Evolutionary conservation across 2,113 vertebrate genomes (phyloP).

Genomic region (Oplegnathus fasciatus): DNA sequence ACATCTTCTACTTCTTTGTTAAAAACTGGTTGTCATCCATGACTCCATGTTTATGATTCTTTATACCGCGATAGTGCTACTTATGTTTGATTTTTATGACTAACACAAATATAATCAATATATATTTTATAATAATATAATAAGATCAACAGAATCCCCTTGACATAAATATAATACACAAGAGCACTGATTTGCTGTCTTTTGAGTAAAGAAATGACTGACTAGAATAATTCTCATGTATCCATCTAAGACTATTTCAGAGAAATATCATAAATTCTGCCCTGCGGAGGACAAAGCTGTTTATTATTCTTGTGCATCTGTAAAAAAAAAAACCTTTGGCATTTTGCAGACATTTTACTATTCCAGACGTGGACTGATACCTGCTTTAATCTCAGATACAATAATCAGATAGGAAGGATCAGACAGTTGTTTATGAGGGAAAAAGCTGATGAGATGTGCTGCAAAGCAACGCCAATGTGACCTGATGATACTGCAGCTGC

Average conservation of each 20-base stretch:
- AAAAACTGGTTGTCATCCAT: neutral
- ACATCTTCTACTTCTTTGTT: neutral
- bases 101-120: too few species aligned
- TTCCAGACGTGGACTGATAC: neutral
- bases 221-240: neutral
- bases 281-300: neutral
- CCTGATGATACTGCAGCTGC: neutral
- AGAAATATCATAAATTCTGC: neutral
- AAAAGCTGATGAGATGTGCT: constrained; percentile 2
- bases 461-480: neutral
- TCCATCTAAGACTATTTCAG: neutral
- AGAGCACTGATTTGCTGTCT: neutral
- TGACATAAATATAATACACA: neutral
- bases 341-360: neutral
- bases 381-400: neutral
- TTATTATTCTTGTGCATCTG: neutral
- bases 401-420: constrained; percentile 1
- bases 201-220: neutral
- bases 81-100: constrained; percentile 4
- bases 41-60: neutral
- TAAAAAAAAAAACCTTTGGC: neutral
- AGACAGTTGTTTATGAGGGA: neutral
- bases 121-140: too few species aligned
- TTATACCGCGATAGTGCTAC: neutral
- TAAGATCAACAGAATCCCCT: neutral